These are phyloP conservation scores for Sclerurus mexicanus DNA, from an alignment of 2,113 vertebrate species.

Conservation along the genomic window DNA sequence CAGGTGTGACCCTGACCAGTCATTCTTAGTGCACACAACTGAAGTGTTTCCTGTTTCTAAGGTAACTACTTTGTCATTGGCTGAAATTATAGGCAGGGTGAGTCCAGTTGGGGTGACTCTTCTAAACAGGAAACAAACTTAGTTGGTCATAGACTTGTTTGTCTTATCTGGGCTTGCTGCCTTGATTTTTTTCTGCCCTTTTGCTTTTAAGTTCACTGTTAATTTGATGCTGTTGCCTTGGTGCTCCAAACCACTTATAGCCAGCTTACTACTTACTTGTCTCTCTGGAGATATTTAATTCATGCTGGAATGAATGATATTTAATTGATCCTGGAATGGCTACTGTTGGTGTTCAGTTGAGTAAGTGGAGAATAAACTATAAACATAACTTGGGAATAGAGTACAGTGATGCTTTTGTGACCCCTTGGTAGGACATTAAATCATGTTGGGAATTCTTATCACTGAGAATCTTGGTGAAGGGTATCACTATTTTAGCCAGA, in stretches of 20 bases:
- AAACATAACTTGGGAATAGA: background rate
- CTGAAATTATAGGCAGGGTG: background rate
- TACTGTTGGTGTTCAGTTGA: background rate
- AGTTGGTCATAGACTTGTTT: background rate
- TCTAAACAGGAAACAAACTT: background rate
- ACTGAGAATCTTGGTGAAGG: too few species aligned
- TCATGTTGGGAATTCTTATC: background rate
- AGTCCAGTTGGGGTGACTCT: background rate
- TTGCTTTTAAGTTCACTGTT: background rate
- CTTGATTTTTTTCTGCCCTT: background rate
- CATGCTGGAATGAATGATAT: background rate
- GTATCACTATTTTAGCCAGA: accelerated
- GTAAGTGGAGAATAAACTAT: background rate
- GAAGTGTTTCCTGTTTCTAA: conserved; percentile 2
- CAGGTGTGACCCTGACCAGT: background rate
- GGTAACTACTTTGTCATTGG: background rate
- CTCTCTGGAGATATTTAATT: background rate
- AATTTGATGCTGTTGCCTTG: background rate
- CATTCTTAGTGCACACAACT: background rate
- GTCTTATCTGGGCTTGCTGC: background rate
- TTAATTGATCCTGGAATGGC: background rate
- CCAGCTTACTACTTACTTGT: background rate
- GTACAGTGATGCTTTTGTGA: background rate
- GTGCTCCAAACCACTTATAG: background rate
- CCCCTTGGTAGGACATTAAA: background rate